These are phyloP conservation scores for Gymnosoma rotundatum DNA, from an alignment of 2,888 invertebrate genomes.

Conservation along the genomic window DNA sequence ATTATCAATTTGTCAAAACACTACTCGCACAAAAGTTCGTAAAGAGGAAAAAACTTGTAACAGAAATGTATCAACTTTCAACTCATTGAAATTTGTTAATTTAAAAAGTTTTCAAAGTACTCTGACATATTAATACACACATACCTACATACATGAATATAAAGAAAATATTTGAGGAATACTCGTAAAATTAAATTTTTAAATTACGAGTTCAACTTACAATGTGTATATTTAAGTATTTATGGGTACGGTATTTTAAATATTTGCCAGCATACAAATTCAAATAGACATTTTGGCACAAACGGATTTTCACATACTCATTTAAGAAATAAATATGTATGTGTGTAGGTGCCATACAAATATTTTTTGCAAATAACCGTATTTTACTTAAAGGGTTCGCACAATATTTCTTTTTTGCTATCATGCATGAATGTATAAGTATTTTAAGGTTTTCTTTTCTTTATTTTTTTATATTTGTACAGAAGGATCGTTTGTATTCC, in stretches of 20 bases:
- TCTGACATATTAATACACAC: not conserved
- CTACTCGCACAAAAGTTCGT: slow-evolving; percentile 8
- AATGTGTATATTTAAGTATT: slow-evolving; percentile 17
- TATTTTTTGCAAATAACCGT: slow-evolving; percentile 55
- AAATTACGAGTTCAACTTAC: slow-evolving; percentile 11
- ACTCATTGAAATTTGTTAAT: slow-evolving; percentile 38
- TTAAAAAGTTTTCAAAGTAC: slow-evolving; percentile 3
- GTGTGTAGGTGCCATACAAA: slow-evolving; percentile 63
- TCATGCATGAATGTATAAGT: slow-evolving; percentile 1
- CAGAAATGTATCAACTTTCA: slow-evolving; percentile 56
- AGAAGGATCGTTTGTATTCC: slow-evolving; percentile 55
- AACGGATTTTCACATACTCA: slow-evolving; percentile 32
- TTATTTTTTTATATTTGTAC: slow-evolving; percentile 6
- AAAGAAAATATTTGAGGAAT: not conserved
- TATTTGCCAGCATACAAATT: not conserved
- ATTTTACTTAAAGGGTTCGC: slow-evolving; percentile 64
- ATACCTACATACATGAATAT: not conserved
- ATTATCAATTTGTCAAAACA: slow-evolving; percentile 49
- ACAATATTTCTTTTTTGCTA: slow-evolving; percentile 17
- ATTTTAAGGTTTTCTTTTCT: slow-evolving; percentile 2
- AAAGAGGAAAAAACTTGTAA: slow-evolving; percentile 19
- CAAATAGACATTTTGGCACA: slow-evolving; percentile 5
- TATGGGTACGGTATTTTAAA: not conserved
- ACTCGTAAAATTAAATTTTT: not conserved
- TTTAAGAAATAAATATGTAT: slow-evolving; percentile 48